These are phyloP conservation scores for Zelleria hepariella DNA, from an alignment of 2,888 invertebrate species.

Conservation along the genomic window DNA sequence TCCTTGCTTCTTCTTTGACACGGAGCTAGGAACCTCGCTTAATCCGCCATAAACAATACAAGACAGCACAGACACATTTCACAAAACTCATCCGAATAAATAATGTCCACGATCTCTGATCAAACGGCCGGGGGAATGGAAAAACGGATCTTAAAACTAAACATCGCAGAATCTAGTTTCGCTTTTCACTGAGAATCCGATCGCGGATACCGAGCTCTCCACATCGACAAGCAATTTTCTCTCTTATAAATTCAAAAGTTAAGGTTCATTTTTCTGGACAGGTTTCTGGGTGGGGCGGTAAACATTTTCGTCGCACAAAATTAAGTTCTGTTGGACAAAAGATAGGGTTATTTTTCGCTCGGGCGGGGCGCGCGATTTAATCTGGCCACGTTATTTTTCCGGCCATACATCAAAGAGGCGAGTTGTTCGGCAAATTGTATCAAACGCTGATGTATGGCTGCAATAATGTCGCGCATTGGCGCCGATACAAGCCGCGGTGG, in stretches of 20 bases:
- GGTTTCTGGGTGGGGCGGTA: neutral
- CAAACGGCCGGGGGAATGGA: neutral
- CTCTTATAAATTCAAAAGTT: neutral
- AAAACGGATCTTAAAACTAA: neutral
- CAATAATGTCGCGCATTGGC: neutral
- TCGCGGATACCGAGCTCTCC: neutral
- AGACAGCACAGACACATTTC: constrained; percentile 4
- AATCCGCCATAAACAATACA: constrained; percentile 10
- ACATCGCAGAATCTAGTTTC: neutral
- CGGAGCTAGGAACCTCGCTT: neutral
- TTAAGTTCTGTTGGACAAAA: neutral
- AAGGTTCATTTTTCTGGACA: neutral
- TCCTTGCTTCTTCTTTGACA: neutral
- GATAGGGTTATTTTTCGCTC: constrained; percentile 5
- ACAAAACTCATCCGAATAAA: constrained; percentile 9
- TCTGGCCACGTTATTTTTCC: constrained; percentile 17
- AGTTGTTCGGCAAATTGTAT: constrained; percentile 17
- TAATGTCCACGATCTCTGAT: constrained; percentile 4
- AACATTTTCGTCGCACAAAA: neutral
- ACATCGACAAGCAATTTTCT: neutral
- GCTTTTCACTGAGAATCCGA: neutral
- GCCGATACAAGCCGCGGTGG: neutral
- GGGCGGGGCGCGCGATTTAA: constrained; percentile 13
- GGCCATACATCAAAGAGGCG: constrained; percentile 15
- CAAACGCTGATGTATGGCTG: constrained; percentile 16